Base-by-base conservation (phyloP, 2,888 invertebrate species). In the Blastobasis lacticolella region DNA sequence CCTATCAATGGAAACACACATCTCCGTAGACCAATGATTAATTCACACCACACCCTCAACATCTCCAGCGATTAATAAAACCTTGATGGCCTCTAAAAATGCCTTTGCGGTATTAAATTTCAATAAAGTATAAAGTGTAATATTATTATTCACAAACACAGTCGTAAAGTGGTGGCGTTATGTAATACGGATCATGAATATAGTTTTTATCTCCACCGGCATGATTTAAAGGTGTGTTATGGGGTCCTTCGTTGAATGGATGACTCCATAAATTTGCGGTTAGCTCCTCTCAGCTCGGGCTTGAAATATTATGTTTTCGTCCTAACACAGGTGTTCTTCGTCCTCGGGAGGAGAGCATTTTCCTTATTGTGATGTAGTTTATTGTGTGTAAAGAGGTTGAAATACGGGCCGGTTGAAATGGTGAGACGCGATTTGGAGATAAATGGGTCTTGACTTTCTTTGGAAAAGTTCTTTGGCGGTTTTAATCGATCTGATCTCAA, bases 201-300 rank as follows among this genome's bases (percentile, higher is more conserved):
- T 63, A 50, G 58, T 54, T 50, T 52, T 58, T 72, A 75, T 71
- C 73, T 69, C 56, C 55, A 40, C 54, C 48, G 63, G 56, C 55
- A 68, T 71, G 64, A 71, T 67, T 66, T 64, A 67, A 69, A 73
- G 69, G 69, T 72, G 64, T 64, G 59, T 49, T 54, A 57, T 58
- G 56, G 52, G 47, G 53, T 10, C 50, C 47, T 46, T 56, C 49
- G 42, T 37, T 47, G 48, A 49, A 54, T 55, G 51, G 47, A 54
- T 54, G 42, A 49, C 47, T 10, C 48, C 50, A 57, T 58, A 57
- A 59, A 54, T 57, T 59, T 56, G 59, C 54, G 53, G 54, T 23
- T 23, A 23, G 23, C 23, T 23, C 23, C 23, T 23, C 48, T 50
- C 8, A 44, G 43, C 49, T 49, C 49, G 55, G 45, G 5, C 36